phyloP scores from a whole-genome alignment of 92 coral and sea anemone species.

The Zoanthus gigantus region DNA sequence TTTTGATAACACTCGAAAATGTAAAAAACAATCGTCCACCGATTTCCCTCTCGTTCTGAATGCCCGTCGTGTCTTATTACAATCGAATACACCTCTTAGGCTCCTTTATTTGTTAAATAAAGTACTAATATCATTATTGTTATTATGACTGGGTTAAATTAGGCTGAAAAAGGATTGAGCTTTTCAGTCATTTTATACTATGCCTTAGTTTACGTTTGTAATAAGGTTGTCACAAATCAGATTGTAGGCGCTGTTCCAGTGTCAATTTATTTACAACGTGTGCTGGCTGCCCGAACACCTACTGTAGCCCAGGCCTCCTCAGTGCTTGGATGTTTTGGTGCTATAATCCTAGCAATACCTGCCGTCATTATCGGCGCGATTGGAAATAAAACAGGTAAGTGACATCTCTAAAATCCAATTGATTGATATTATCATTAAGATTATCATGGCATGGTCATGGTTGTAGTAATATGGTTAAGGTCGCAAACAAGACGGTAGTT shows the following conservation, averaged over 20 bases:
- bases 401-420: background rate
- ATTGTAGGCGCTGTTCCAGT: slow-evolving; percentile 18
- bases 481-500: no score
- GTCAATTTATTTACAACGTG: slow-evolving; percentile 21
- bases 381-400: slow-evolving; percentile 37
- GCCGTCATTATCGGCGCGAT: slow-evolving; percentile 35
- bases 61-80: no score
- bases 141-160: no score
- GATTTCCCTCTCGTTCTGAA: no score
- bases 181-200: background rate
- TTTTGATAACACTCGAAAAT: no score
- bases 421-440: background rate
- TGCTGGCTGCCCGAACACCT: slow-evolving; percentile 27
- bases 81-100: no score
- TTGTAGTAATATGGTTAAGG: no score
- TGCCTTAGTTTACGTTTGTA: background rate
- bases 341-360: background rate
- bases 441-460: no score
- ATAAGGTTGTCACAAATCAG: background rate
- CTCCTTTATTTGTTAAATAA: no score
- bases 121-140: no score
- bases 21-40: no score
- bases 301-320: background rate
- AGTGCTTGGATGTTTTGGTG: background rate
- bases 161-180: no score